These are phyloP conservation scores for Rhamphomyia laevipes DNA, from an alignment of 2,888 invertebrate species.

Conservation along the genomic window DNA sequence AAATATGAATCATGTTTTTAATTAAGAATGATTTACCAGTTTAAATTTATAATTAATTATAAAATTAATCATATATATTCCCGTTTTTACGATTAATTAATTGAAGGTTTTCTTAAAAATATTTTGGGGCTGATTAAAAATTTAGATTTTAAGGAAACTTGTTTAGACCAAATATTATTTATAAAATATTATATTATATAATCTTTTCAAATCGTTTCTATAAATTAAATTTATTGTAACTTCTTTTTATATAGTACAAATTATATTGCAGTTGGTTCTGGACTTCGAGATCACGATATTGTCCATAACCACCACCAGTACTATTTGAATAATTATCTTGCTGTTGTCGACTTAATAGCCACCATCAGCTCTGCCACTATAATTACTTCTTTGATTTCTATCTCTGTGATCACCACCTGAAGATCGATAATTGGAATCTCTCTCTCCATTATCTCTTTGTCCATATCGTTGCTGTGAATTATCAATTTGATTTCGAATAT, in stretches of 20 bases:
- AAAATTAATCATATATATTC: too few species aligned
- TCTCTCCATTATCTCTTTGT: not conserved
- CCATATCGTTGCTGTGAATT: conserved; percentile 6
- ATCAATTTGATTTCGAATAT: conserved; percentile 19
- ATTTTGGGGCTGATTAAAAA: too few species aligned
- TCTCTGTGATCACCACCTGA: conserved; percentile 4
- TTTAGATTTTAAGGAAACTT: too few species aligned
- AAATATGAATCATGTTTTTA: too few species aligned
- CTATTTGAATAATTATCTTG: not conserved
- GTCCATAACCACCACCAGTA: conserved; percentile 1
- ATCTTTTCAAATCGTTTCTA: too few species aligned
- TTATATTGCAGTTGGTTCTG: conserved; percentile 19
- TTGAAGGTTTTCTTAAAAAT: too few species aligned
- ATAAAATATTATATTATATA: too few species aligned
- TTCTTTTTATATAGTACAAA: conserved; percentile 26
- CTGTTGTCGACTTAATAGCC: not conserved
- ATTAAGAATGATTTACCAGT: too few species aligned
- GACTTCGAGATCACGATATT: conserved; percentile 9
- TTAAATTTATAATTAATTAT: too few species aligned
- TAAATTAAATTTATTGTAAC: not conserved
- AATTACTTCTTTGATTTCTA: not conserved
- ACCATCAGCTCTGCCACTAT: not conserved
- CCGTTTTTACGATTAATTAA: too few species aligned
- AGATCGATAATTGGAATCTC: conserved; percentile 8
- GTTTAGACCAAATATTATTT: too few species aligned